Base-by-base conservation (phyloP, 2,113 vertebrate species). In the Oryzias celebensis region DNA sequence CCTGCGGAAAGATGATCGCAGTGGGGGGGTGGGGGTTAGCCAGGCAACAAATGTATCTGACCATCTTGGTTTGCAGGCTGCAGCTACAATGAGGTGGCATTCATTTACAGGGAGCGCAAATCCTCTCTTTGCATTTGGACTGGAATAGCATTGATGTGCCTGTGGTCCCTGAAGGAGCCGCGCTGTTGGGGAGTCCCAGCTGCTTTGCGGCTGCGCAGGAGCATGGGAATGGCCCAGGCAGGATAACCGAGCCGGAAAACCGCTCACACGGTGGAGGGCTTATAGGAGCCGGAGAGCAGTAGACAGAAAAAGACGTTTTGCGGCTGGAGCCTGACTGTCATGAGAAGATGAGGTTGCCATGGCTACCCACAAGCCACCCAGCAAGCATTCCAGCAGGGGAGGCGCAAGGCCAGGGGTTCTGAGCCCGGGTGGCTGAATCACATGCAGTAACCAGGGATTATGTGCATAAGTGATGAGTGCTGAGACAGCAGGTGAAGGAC, bases 381-480 rank as follows among this genome's bases (percentile, higher is more conserved):
- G 81, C 86, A 89, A 77, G 82, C 89, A 90, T 86, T 84, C 54
- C 26, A 67, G 86, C 65, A 85, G 71, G 80, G 82, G 76, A 80
- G 78, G 57, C 69, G 72, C 8, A 55, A 82, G 60, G 79, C 57
- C 69, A 56, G 42, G 68, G 58, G 69, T 70, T 75, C 80, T 68
- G 72, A 77, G 68, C 66, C 68, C 15, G 16, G 57, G 73, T 83
- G 75, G 68, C 69, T 78, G 85, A 79, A 86, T 89, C 89, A 86
- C 87, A 88, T 88, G 87, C 87, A 77, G 84, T 85, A 86, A 90
- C 89, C 85, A 88, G 85, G 93, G 94, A 96, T 96, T 95, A 95
- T 87, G 87, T 89, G 94, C 94, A 94, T 95, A 95, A 95, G 82
- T 94, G 94, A 96, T 95, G 95, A 94, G 89, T 87, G 28, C 89